phyloP scores from a whole-genome alignment of 1,140 invertebrate genomes.

The Halictus rubicundus region DNA sequence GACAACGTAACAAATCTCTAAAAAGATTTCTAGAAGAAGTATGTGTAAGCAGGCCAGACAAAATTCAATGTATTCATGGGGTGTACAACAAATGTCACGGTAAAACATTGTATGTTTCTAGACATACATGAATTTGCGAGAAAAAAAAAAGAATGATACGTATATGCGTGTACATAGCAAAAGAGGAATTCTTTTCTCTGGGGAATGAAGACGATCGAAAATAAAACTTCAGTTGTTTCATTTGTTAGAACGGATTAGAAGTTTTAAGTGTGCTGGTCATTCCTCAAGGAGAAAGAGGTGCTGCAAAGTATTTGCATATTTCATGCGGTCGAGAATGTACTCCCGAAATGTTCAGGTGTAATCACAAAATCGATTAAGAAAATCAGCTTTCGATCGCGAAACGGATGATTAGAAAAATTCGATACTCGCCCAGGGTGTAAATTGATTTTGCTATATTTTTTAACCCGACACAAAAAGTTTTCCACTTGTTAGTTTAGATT shows the following conservation, averaged over 20 bases:
- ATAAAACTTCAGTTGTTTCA: neutral
- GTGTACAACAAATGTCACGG: neutral
- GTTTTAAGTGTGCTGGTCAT: slow-evolving; percentile 9
- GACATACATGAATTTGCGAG: slow-evolving; percentile 25
- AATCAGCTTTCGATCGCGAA: neutral
- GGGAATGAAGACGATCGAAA: slow-evolving; percentile 4
- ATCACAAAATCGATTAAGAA: neutral
- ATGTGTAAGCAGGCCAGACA: slow-evolving; percentile 10
- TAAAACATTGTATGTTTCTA: slow-evolving; percentile 7
- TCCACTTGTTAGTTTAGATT: slow-evolving; percentile 59
- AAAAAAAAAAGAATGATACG: no score
- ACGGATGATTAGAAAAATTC: slow-evolving; percentile 9
- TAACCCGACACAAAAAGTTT: slow-evolving; percentile 46
- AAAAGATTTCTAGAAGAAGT: neutral
- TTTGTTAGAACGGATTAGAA: slow-evolving; percentile 6
- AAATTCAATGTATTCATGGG: slow-evolving; percentile 29
- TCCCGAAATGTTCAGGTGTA: slow-evolving; percentile 4
- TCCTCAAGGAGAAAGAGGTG: slow-evolving; percentile 1
- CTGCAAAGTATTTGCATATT: slow-evolving; percentile 2
- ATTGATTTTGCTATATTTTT: slow-evolving; percentile 29
- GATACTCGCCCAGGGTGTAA: slow-evolving; percentile 11
- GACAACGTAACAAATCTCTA: slow-evolving; percentile 6
- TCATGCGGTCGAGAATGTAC: neutral
- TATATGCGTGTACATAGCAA: neutral
- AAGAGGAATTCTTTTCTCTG: slow-evolving; percentile 24